phyloP scores from a whole-genome alignment of 23 tunicate species.

The Aplidium turbinatum region DNA sequence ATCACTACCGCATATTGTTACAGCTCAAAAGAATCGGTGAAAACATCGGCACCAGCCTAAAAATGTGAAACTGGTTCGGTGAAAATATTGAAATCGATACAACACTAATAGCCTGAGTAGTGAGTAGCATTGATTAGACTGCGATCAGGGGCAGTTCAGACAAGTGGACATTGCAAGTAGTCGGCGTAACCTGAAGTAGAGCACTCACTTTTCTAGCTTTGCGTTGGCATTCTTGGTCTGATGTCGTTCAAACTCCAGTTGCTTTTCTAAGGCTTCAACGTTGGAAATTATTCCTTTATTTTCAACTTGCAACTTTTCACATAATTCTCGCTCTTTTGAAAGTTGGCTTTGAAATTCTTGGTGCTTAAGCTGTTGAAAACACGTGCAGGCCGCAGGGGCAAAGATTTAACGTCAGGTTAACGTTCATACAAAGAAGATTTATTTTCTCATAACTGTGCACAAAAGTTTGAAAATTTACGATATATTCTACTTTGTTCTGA shows the following conservation, averaged over 20 bases:
- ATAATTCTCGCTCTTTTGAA: constrained; percentile 36
- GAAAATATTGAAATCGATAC: background rate
- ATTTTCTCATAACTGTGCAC: no score
- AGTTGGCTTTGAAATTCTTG: constrained; percentile 68
- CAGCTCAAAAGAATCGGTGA: no score
- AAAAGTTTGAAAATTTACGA: no score
- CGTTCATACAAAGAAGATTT: no score
- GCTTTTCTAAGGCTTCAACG: constrained; percentile 37
- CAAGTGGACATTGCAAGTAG: no score
- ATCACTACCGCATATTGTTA: no score
- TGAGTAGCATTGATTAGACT: background rate
- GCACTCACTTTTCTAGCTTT: constrained; percentile 72
- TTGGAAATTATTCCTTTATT: constrained; percentile 43
- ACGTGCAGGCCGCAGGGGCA: no score
- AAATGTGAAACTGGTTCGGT: no score
- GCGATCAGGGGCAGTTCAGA: no score
- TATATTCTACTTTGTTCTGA: background rate
- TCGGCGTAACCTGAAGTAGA: no score
- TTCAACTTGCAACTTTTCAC: constrained; percentile 49
- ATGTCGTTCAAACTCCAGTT: constrained; percentile 41
- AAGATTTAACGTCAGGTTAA: no score
- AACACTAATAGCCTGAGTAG: background rate
- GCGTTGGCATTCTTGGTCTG: constrained; percentile 54
- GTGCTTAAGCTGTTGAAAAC: constrained; percentile 89
- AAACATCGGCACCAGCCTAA: no score